Percentiles rank a stretch among this genome's conserved stretches.
phyloP scores from a whole-genome alignment of 2,797 vertebrate species.

The Salmo trutta region DNA sequence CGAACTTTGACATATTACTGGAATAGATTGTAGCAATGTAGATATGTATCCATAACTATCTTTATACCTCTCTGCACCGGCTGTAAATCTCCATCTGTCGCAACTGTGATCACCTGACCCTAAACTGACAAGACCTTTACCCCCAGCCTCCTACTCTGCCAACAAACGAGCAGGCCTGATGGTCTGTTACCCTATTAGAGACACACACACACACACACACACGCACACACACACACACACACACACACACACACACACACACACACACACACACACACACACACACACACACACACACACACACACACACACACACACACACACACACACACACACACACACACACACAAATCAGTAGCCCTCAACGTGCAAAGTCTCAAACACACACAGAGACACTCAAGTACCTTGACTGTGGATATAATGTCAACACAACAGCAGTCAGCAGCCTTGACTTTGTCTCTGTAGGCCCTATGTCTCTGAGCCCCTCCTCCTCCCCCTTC shows the following conservation, averaged over 20 bases:
- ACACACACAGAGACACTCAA: background rate
- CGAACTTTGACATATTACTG: too few relatives aligned
- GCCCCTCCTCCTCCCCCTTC: conserved; percentile 6
- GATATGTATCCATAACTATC: background rate
- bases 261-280: background rate
- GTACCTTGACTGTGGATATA: background rate
- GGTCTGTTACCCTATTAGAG: conserved; percentile 27
- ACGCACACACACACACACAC: background rate
- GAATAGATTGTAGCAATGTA: background rate
- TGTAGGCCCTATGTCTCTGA: background rate
- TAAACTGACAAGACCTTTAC: conserved; percentile 54
- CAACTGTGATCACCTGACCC: conserved; percentile 67
- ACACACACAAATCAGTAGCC: conserved; percentile 1
- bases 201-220: background rate
- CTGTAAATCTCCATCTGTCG: conserved; percentile 73
- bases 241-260: background rate
- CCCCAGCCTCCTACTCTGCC: conserved; percentile 19
- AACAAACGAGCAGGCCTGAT: conserved; percentile 44
- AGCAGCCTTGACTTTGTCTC: conserved; percentile 27
- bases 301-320: background rate
- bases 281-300: background rate
- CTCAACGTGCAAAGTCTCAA: background rate
- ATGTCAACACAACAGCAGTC: conserved; percentile 5
- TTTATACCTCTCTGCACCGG: background rate
- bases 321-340: conserved; percentile 2